phyloP scores from a whole-genome alignment of 2,113 vertebrate genomes.

The Leucosticte australis region DNA sequence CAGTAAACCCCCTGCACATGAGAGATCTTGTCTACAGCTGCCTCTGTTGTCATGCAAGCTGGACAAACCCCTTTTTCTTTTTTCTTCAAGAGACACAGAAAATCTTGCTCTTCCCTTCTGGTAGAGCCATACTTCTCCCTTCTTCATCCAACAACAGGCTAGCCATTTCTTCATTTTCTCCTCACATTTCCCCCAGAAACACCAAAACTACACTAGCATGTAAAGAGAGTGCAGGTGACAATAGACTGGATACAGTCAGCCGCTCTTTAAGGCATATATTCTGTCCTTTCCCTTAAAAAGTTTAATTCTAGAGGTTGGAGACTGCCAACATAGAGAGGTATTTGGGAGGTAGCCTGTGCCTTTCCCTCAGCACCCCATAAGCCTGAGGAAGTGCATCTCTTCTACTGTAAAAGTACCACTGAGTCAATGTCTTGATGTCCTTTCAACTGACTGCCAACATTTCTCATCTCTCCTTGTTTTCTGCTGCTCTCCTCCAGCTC shows the following conservation, averaged over 20 bases:
- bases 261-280: neutral
- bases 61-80: neutral
- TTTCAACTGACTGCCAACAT: neutral
- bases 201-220: neutral
- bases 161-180: neutral
- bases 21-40: neutral
- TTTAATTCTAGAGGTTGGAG: neutral
- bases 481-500: neutral
- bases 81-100: neutral
- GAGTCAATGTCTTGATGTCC: neutral
- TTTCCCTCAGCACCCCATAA: neutral
- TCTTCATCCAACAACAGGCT: neutral
- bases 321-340: neutral
- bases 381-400: neutral
- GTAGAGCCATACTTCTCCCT: neutral
- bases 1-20: neutral
- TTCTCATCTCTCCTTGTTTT: neutral
- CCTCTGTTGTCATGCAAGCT: neutral
- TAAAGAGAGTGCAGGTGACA: neutral
- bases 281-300: neutral
- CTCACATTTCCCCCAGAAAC: neutral
- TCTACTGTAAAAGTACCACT: neutral
- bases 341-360: neutral
- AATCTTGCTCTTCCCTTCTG: neutral
- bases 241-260: neutral